Evolutionary conservation across 1,140 invertebrate genomes (phyloP), one percentile per base, ranked within the genome.

Genomic region (Watersipora subatra): DNA sequence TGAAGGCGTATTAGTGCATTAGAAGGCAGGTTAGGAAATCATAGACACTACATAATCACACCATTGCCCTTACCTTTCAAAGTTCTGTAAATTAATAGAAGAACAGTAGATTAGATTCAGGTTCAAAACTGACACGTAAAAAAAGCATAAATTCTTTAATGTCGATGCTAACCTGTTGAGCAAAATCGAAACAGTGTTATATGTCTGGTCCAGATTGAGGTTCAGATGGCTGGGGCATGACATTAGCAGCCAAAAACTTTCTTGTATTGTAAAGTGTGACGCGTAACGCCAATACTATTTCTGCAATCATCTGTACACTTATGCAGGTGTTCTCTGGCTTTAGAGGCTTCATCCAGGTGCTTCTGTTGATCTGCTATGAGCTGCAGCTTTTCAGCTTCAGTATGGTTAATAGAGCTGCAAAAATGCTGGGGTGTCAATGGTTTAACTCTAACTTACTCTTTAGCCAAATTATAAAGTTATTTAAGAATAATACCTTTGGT

Each of bases 141-240:
- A 12, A 46, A n/a, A 46, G 34, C 34, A 46, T 12, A n/a, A 46
- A 12, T n/a, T 46, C 7, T n/a, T 46, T 46, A n/a, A 46, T 46
- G 34, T 46, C n/a, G 7, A 46, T 46, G n/a, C n/a, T 46, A 12
- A 46, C 68, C 28, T 72, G 69, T 59, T 71, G 72, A 0, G 71
- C 71, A 69, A 64, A 73, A 65, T 72, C 71, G 67, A 72, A 72
- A 22, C 57, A 66, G 63, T 72, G 72, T 65, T 69, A 67, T 15
- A 22, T 27, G 7, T 67, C 57, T 12, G 28, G 19, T 15, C 55
- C 28, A 57, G 28, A 55, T 2, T 46, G 64, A 22, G 63, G 57
- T 2, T 15, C 1, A 28, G 24, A n/a, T n/a, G n/a, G n/a, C n/a
- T n/a, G n/a, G 34, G 34, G 34, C 34, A 46, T 7, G 34, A 12